Percentiles rank a stretch among this genome's conserved stretches.
Evolutionary conservation across 2,113 vertebrate species (phyloP).

Genomic region (Kryptolebias marmoratus): DNA sequence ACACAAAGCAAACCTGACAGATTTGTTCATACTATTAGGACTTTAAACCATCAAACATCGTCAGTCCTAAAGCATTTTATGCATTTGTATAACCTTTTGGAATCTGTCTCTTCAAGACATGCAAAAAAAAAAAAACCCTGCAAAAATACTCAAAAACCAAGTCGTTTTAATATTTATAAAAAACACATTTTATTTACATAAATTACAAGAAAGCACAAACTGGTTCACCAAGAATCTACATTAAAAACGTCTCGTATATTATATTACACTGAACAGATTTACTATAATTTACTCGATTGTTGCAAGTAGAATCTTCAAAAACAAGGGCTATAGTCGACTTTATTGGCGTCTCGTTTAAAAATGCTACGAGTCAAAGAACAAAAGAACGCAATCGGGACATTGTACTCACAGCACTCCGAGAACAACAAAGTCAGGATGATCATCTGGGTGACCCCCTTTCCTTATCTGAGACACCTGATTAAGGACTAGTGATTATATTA

Average conservation of each 20-base stretch:
- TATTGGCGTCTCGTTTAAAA: constrained; percentile 75
- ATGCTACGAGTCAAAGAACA: constrained; percentile 76
- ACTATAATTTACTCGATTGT: constrained; percentile 81
- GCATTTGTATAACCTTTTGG: background rate
- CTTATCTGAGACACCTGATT: constrained; percentile 80
- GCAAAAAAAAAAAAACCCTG: constrained; percentile 31
- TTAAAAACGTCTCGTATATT: constrained; percentile 83
- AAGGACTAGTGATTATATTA: constrained; percentile 78
- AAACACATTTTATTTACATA: constrained; percentile 91
- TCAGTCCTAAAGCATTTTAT: background rate
- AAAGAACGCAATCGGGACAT: constrained; percentile 76
- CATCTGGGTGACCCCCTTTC: constrained; percentile 69
- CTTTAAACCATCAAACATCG: constrained; percentile 5
- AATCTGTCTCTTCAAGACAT: background rate
- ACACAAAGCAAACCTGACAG: background rate
- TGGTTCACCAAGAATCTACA: constrained; percentile 85
- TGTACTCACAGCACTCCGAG: constrained; percentile 84
- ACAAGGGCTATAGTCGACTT: constrained; percentile 75
- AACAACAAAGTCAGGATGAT: constrained; percentile 79
- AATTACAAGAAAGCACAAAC: constrained; percentile 87
- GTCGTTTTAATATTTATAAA: constrained; percentile 76
- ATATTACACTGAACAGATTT: constrained; percentile 84
- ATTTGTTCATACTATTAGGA: background rate
- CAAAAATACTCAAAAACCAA: background rate
- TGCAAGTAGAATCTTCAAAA: constrained; percentile 75